Conservation (phyloP, 2,888 invertebrate genomes). For the Pediacus dermestoides region DNA sequence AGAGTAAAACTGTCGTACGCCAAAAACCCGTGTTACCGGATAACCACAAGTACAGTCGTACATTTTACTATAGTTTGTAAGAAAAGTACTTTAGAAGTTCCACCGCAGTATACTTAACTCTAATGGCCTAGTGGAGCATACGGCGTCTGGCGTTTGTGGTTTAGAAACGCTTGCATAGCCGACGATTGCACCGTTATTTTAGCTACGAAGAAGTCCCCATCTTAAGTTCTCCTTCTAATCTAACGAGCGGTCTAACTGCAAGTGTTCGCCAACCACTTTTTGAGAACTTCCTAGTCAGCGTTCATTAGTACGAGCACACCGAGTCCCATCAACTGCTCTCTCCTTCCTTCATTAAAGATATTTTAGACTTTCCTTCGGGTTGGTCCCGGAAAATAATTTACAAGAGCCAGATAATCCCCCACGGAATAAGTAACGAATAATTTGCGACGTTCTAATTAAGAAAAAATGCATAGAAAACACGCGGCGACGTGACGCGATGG, state of each 20-base stretch:
- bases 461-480: too few relatives aligned
- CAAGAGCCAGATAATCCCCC: too few relatives aligned
- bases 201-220: slow-evolving; percentile 14
- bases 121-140: slow-evolving; percentile 16
- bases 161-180: neutral
- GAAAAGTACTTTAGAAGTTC: slow-evolving; percentile 17
- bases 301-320: slow-evolving; percentile 15
- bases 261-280: slow-evolving; percentile 15
- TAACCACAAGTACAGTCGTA: slow-evolving; percentile 7
- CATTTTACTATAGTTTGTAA: slow-evolving; percentile 8
- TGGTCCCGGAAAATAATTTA: slow-evolving; percentile 32
- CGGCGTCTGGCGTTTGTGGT: slow-evolving; percentile 12
- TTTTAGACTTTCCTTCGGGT: slow-evolving; percentile 32
- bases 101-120: slow-evolving; percentile 14
- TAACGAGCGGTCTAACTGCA: slow-evolving; percentile 28
- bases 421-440: too few relatives aligned
- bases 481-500: too few relatives aligned
- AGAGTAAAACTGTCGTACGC: neutral
- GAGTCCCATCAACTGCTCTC: slow-evolving; percentile 21
- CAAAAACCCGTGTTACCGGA: neutral
- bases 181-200: slow-evolving; percentile 9
- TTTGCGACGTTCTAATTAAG: too few relatives aligned
- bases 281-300: slow-evolving; percentile 13
- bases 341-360: slow-evolving; percentile 35
- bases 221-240: slow-evolving; percentile 20